phyloP scores from a whole-genome alignment of 2,888 invertebrate genomes.

The Antheraea yamamai region DNA sequence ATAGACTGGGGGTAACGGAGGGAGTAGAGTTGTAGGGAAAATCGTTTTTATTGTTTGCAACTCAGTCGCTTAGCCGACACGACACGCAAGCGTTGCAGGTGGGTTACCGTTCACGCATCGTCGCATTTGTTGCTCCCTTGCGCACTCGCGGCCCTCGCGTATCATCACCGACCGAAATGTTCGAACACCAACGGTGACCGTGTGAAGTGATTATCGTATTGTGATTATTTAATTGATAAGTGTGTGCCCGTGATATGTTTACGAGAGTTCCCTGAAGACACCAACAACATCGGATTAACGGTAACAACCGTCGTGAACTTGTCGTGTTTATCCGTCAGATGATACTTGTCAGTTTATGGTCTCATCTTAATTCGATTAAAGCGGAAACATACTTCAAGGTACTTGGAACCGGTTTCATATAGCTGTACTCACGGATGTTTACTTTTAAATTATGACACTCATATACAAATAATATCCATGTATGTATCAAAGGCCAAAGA shows the following conservation, averaged over 20 bases:
- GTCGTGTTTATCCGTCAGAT: constrained; percentile 76
- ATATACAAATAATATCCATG: constrained; percentile 40
- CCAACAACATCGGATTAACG: constrained; percentile 71
- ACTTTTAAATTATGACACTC: constrained; percentile 75
- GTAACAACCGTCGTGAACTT: constrained; percentile 71
- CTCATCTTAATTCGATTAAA: constrained; percentile 13
- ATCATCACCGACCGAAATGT: constrained; percentile 64
- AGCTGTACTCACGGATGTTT: constrained; percentile 54
- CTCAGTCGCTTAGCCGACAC: constrained; percentile 42
- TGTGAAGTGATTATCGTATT: constrained; percentile 67
- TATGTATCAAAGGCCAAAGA: constrained; percentile 26
- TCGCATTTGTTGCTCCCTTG: constrained; percentile 76
- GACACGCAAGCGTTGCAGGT: constrained; percentile 81
- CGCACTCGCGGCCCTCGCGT: constrained; percentile 67
- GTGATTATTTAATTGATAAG: constrained; percentile 55
- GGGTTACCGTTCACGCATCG: constrained; percentile 80
- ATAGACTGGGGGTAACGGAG: not conserved
- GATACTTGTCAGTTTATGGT: constrained; percentile 45
- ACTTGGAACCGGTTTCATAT: constrained; percentile 39
- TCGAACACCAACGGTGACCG: constrained; percentile 66
- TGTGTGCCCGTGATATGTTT: constrained; percentile 68
- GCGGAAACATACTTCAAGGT: constrained; percentile 50
- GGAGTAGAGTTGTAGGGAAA: not conserved
- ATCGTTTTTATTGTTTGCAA: not conserved
- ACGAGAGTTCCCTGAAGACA: constrained; percentile 59